Base-by-base conservation (phyloP, 2,113 vertebrate species). In the Grus americana region DNA sequence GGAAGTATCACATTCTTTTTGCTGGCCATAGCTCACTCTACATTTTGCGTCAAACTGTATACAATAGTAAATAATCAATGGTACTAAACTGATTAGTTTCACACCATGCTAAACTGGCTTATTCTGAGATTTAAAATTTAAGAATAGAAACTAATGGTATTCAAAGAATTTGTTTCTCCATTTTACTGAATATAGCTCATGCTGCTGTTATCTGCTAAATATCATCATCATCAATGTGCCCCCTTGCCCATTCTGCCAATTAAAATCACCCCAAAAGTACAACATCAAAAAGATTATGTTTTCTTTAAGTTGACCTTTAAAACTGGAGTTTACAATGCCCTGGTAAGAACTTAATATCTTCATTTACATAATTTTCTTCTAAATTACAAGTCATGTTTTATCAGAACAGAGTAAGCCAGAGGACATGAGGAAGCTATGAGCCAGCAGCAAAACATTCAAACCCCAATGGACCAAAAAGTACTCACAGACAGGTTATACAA, bases 281-380 rank as follows among this genome's bases (percentile, higher is more conserved):
- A 38, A 86, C 70, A 84, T 96, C 87, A 93, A 90, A 92, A 63
- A 82, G 70, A 96, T 88, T 81, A 89, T 74, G 63, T 88, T 65
- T 61, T 30, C 88, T 88, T 79, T 71, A 92, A 89, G 47, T 8
- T 91, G 75, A 97, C 96, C 94, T 97, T 94, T 97, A 96, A 95
- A 95, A 88, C 40, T 88, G 78, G 97, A 95, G 87, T 96, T 87
- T 95, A 29, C 29, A 89, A 80, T 95, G 86, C 63, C 65, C 85
- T 95, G 38, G 78, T 87, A 92, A 95, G 91, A 93, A 96, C 36
- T 93, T 94, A 96, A n/a, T 44, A 71, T 92, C 50, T 82, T 92
- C 57, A 87, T 96, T 96, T 96, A 87, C 95, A 96, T 94, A 79
- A 75, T 95, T 96, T 95, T 87, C 87, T 86, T 86, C 86, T 85